Evolutionary conservation across 2,888 invertebrate species (phyloP).

Genomic region (Drosophila phalerata): DNA sequence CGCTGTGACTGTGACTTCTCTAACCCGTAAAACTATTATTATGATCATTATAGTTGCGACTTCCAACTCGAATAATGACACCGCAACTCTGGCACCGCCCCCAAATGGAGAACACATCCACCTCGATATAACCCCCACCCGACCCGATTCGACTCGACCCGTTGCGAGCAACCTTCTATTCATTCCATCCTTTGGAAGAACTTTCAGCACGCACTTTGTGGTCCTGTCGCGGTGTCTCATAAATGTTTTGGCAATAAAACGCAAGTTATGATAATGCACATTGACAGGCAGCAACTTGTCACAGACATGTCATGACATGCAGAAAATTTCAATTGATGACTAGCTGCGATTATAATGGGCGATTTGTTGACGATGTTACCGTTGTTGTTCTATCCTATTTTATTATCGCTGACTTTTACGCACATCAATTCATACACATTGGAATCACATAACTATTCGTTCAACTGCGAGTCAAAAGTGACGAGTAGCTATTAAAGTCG

Average conservation of each 20-base stretch:
- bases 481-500: slow-evolving; percentile 6
- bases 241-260: slow-evolving; percentile 79
- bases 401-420: slow-evolving; percentile 19
- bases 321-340: slow-evolving; percentile 66
- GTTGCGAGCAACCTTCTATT: too few relatives aligned
- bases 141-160: too few relatives aligned
- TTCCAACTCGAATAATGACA: slow-evolving; percentile 25
- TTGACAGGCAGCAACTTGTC: slow-evolving; percentile 61
- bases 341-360: slow-evolving; percentile 65
- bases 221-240: slow-evolving; percentile 57
- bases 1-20: slow-evolving; percentile 76
- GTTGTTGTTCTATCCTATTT: too few relatives aligned
- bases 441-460: background rate
- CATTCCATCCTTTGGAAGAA: slow-evolving; percentile 12
- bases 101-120: slow-evolving; percentile 7
- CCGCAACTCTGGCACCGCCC: slow-evolving; percentile 39
- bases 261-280: slow-evolving; percentile 75
- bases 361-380: slow-evolving; percentile 24
- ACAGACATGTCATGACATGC: slow-evolving; percentile 63
- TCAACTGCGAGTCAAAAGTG: slow-evolving; percentile 9
- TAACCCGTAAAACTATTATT: slow-evolving; percentile 78
- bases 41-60: slow-evolving; percentile 66
- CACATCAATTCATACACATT: slow-evolving; percentile 21
- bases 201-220: slow-evolving; percentile 71
- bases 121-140: background rate